Evolutionary conservation across 2,888 invertebrate species (phyloP).

Genomic region (Macaria liturata): DNA sequence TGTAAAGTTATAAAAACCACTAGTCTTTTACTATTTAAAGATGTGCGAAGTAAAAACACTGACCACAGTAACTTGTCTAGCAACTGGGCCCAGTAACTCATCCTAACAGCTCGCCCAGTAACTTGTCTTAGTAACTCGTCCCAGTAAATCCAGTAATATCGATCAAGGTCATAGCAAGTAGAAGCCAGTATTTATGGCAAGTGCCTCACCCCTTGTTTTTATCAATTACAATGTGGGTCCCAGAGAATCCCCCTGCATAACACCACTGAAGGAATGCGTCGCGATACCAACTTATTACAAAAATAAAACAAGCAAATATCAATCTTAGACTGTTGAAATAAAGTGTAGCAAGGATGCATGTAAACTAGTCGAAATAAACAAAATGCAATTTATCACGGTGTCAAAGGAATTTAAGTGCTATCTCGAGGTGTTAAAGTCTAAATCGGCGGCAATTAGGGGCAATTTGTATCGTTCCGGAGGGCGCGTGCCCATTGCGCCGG

Average conservation of each 20-base stretch:
- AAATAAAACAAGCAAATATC: slow-evolving; percentile 5
- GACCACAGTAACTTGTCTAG: slow-evolving; percentile 4
- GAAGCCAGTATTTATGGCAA: slow-evolving; percentile 18
- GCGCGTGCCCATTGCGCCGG: slow-evolving; percentile 52
- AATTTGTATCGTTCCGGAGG: slow-evolving; percentile 50
- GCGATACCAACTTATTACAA: slow-evolving; percentile 15
- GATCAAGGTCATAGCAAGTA: slow-evolving; percentile 32
- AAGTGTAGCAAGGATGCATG: slow-evolving; percentile 12
- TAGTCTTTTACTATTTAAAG: slow-evolving; percentile 3
- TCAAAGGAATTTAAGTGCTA: slow-evolving; percentile 60
- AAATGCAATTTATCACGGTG: slow-evolving; percentile 40
- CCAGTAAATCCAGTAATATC: slow-evolving; percentile 32
- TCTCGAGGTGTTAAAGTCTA: slow-evolving; percentile 52
- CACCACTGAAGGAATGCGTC: slow-evolving; percentile 49
- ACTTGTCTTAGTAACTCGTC: slow-evolving; percentile 17
- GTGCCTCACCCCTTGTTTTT: slow-evolving; percentile 57
- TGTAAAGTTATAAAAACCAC: slow-evolving; percentile 10
- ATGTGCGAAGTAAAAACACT: slow-evolving; percentile 13
- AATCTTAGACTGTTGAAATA: slow-evolving; percentile 1
- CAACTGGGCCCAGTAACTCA: slow-evolving; percentile 28
- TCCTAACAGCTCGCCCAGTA: slow-evolving; percentile 17
- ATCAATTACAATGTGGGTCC: slow-evolving; percentile 65
- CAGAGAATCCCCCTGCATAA: slow-evolving; percentile 51
- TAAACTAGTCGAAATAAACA: slow-evolving; percentile 30
- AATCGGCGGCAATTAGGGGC: slow-evolving; percentile 46